Percentiles rank a stretch among this genome's conserved stretches.
These are phyloP conservation scores for Stenolophus ochropezus DNA, from an alignment of 2,888 invertebrate species.

Conservation along the genomic window DNA sequence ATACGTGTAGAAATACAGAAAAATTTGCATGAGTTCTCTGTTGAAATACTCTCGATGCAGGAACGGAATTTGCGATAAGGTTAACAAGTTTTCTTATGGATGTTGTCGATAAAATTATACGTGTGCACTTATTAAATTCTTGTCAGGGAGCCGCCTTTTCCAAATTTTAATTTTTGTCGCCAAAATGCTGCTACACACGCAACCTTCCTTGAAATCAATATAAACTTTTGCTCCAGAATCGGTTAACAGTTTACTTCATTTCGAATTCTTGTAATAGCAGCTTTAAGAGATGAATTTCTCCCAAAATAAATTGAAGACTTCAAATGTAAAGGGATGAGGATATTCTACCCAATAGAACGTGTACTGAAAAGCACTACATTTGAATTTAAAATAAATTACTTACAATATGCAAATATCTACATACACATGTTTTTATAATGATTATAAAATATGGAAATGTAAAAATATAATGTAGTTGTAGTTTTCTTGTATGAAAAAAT, in stretches of 20 bases:
- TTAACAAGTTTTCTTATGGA: slow-evolving; percentile 52
- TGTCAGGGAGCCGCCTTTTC: slow-evolving; percentile 33
- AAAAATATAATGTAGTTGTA: too few relatives aligned
- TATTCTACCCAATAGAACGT: too few relatives aligned
- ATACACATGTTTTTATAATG: too few relatives aligned
- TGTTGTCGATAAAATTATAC: slow-evolving; percentile 51
- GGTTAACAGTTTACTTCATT: not conserved
- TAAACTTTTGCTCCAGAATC: not conserved
- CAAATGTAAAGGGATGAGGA: too few relatives aligned
- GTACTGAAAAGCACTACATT: too few relatives aligned
- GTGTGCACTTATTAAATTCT: slow-evolving; percentile 48
- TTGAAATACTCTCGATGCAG: not conserved
- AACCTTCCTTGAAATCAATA: slow-evolving; percentile 21
- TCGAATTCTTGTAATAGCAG: not conserved
- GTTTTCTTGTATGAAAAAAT: too few relatives aligned
- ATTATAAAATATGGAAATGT: too few relatives aligned
- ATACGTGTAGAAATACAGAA: slow-evolving; percentile 20
- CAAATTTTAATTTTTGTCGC: slow-evolving; percentile 44
- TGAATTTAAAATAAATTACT: too few relatives aligned
- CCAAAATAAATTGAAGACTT: too few relatives aligned
- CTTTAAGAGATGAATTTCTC: too few relatives aligned
- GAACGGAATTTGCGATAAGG: slow-evolving; percentile 42
- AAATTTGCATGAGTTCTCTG: slow-evolving; percentile 2
- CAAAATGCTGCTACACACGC: slow-evolving; percentile 42
- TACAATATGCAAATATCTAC: too few relatives aligned